phyloP scores from a whole-genome alignment of 1,140 invertebrate genomes.

The Trachymyrmex cornetzi region DNA sequence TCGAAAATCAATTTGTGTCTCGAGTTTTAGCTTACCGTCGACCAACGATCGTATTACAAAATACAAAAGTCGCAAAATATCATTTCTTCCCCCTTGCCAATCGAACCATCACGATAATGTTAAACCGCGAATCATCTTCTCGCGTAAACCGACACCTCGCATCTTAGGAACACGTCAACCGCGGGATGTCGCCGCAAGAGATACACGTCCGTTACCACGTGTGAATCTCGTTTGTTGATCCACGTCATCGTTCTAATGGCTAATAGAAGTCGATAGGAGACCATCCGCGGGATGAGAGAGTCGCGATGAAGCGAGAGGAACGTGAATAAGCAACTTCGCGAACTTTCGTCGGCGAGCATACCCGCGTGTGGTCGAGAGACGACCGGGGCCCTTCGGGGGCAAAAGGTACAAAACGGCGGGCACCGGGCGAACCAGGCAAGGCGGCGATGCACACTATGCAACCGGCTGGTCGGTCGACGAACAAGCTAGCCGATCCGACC shows the following conservation, averaged over 20 bases:
- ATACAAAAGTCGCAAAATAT: not conserved
- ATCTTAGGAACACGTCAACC: not conserved
- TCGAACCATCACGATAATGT: not conserved
- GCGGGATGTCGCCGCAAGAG: slow-evolving; percentile 4
- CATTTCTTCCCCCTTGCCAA: not conserved
- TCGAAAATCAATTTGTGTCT: not conserved
- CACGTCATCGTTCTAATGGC: not conserved
- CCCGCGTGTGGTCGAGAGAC: slow-evolving; percentile 60
- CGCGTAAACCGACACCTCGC: slow-evolving; percentile 24
- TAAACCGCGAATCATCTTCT: not conserved
- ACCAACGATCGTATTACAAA: slow-evolving; percentile 14
- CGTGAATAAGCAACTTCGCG: slow-evolving; percentile 8
- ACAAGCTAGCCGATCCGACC: slow-evolving; percentile 65
- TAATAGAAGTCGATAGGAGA: not conserved
- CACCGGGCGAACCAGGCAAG: slow-evolving; percentile 66
- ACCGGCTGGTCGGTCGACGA: slow-evolving; percentile 57
- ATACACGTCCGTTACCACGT: not conserved
- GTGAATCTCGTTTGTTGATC: not conserved
- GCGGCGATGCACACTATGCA: slow-evolving; percentile 65
- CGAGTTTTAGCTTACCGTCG: slow-evolving; percentile 1
- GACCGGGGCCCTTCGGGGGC: slow-evolving; percentile 55
- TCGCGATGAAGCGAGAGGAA: not conserved
- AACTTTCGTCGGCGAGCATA: slow-evolving; percentile 55
- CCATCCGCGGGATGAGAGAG: not conserved
- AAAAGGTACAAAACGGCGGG: slow-evolving; percentile 69